phyloP scores from a whole-genome alignment of 1,140 invertebrate genomes.

The Agrypnia vestita region DNA sequence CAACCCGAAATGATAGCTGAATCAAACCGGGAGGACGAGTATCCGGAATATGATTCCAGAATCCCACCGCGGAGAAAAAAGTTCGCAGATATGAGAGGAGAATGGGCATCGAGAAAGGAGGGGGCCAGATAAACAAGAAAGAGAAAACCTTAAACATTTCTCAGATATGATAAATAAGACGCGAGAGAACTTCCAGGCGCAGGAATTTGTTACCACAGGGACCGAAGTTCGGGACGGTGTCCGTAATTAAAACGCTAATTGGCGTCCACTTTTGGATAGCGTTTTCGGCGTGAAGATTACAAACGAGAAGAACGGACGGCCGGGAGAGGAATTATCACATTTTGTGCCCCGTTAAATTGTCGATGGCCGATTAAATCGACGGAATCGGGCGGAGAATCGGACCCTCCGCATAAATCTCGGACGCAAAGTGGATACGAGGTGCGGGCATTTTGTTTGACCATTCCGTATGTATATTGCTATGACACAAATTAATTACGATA shows the following conservation, averaged over 20 bases:
- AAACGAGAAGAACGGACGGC: not conserved
- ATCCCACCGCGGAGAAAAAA: not conserved
- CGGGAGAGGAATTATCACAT: slow-evolving; percentile 12
- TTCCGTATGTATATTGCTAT: slow-evolving; percentile 23
- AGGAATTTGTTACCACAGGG: not conserved
- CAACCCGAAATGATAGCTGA: not conserved
- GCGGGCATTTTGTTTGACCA: slow-evolving; percentile 21
- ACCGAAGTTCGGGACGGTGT: not conserved
- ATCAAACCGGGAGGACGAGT: slow-evolving; percentile 2
- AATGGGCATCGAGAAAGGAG: not conserved
- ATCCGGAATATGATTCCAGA: slow-evolving; percentile 11
- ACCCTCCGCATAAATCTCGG: slow-evolving; percentile 24
- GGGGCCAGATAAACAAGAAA: not conserved
- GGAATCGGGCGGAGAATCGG: not conserved
- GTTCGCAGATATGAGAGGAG: not conserved
- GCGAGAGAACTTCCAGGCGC: not conserved
- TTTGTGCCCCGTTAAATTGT: slow-evolving; percentile 14
- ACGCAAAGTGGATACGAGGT: not conserved
- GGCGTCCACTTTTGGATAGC: slow-evolving; percentile 1
- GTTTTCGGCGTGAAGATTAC: slow-evolving; percentile 9
- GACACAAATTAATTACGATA: slow-evolving; percentile 41
- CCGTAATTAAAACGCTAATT: slow-evolving; percentile 25
- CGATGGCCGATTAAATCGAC: slow-evolving; percentile 23
- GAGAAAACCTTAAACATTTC: not conserved
- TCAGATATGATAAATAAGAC: not conserved